Evolutionary conservation across 2,888 invertebrate species (phyloP).

Genomic region (Peribatodes rhomboidaria): DNA sequence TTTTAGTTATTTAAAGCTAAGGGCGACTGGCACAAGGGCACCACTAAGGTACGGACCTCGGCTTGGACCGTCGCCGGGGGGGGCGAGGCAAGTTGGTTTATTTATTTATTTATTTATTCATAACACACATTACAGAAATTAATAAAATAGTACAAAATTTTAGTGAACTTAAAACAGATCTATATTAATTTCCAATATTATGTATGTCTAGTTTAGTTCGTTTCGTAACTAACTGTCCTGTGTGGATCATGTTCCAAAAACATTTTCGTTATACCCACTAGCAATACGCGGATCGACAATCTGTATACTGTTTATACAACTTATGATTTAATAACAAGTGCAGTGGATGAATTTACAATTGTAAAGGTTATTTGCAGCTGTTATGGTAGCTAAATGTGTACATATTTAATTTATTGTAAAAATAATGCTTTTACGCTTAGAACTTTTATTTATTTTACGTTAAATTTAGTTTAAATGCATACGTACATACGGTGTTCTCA

Average conservation of each 20-base stretch:
- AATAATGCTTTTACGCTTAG: constrained; percentile 36
- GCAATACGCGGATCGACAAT: not conserved
- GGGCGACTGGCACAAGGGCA: no score
- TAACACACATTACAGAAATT: no score
- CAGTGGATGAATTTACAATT: not conserved
- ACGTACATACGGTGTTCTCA: constrained; percentile 3
- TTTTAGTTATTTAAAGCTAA: no score
- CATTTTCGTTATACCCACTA: not conserved
- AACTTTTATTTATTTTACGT: constrained; percentile 26
- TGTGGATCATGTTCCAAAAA: not conserved
- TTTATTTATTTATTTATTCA: no score
- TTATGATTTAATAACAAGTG: not conserved
- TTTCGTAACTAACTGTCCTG: not conserved
- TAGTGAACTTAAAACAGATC: no score
- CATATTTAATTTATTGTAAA: constrained; percentile 15
- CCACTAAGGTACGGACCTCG: no score
- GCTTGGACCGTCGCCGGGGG: no score
- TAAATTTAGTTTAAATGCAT: constrained; percentile 7
- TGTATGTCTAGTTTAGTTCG: not conserved
- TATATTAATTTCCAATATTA: no score
- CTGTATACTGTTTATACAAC: not conserved
- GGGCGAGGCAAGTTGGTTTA: no score
- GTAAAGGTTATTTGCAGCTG: constrained; percentile 21
- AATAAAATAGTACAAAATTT: no score
- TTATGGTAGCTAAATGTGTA: constrained; percentile 29